Conservation (phyloP, 2,113 vertebrate genomes). For the Sylvilagus bachmani region DNA sequence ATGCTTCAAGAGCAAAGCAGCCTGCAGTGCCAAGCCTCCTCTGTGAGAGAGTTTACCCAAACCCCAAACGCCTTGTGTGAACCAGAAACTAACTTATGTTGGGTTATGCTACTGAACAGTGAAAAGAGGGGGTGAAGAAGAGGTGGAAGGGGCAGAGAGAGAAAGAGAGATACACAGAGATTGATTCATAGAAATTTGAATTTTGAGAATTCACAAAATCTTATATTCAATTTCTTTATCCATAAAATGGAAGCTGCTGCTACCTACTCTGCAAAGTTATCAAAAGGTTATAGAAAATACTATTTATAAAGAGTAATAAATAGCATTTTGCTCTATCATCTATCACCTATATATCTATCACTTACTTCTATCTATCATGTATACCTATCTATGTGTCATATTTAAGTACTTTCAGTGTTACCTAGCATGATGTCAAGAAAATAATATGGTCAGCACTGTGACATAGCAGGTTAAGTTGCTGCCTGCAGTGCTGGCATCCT, state of each 20-base stretch:
- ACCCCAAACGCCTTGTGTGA: neutral
- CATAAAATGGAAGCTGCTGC: neutral
- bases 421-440: neutral
- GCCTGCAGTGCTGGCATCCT: too few relatives aligned
- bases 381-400: neutral
- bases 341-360: neutral
- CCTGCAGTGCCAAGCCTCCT: neutral
- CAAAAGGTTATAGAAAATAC: neutral
- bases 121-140: too few relatives aligned
- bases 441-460: neutral
- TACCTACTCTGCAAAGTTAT: neutral
- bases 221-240: neutral
- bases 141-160: neutral
- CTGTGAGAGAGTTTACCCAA: neutral
- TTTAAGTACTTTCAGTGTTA: neutral
- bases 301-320: too few relatives aligned
- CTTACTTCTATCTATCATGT: neutral
- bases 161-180: neutral
- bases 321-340: neutral
- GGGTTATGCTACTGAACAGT: neutral
- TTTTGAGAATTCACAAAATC: slow-evolving; percentile 2
- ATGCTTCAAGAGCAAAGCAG: neutral
- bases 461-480: too few relatives aligned
- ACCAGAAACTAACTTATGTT: neutral
- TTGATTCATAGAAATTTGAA: neutral